phyloP scores from a whole-genome alignment of 2,797 vertebrate genomes.

The Paramormyrops hopkinsi region DNA sequence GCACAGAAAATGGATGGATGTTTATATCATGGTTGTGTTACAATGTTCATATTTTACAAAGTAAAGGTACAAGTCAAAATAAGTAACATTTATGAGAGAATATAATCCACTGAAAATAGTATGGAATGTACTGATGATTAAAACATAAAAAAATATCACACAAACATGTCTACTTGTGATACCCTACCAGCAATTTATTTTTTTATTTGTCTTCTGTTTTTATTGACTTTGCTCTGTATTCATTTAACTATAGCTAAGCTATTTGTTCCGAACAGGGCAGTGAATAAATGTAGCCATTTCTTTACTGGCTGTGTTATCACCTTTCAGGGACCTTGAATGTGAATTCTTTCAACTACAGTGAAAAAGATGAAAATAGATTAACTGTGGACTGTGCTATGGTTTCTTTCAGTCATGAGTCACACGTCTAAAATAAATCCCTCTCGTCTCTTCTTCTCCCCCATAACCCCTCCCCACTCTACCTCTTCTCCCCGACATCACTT shows the following conservation, averaged over 20 bases:
- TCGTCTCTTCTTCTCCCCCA: not conserved
- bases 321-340: not conserved
- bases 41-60: not conserved
- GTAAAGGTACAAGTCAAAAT: not conserved
- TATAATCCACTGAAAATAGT: not conserved
- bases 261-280: not conserved
- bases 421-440: constrained; percentile 2
- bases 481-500: not conserved
- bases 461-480: not conserved
- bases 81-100: not conserved
- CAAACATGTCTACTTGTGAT: not conserved
- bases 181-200: not conserved
- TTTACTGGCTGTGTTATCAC: not conserved
- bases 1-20: not conserved
- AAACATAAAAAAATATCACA: not conserved
- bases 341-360: not conserved
- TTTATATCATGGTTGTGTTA: not conserved
- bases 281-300: not conserved
- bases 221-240: not conserved
- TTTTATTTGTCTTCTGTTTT: not conserved
- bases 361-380: not conserved
- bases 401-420: constrained; percentile 10
- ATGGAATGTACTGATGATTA: not conserved
- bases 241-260: not conserved
- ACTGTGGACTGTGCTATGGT: not conserved